These are phyloP conservation scores for Octonoba sinensis DNA, from an alignment of 2,888 invertebrate genomes.

Conservation along the genomic window DNA sequence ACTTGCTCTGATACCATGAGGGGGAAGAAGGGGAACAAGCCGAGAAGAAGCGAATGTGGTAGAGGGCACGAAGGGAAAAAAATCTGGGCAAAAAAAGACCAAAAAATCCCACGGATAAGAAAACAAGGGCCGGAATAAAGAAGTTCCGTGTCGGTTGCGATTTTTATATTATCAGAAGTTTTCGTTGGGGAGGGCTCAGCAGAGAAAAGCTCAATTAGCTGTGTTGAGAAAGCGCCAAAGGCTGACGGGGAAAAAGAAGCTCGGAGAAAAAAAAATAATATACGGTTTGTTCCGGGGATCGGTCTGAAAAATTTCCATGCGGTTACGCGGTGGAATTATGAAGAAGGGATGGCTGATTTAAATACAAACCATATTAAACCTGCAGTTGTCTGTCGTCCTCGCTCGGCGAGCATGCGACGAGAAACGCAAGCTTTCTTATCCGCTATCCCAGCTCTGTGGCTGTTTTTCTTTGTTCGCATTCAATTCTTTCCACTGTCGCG, in stretches of 20 bases:
- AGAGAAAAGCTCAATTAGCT: conserved; percentile 51
- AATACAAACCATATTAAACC: conserved; percentile 61
- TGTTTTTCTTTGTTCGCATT: no score
- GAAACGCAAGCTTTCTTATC: no score
- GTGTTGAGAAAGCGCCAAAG: conserved; percentile 46
- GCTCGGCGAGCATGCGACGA: no score
- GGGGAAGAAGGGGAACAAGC: no score
- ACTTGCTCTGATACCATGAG: conserved; percentile 37
- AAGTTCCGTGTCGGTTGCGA: conserved; percentile 28
- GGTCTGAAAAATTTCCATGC: no score
- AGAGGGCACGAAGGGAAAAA: conserved; percentile 4
- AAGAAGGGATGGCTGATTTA: conserved; percentile 40
- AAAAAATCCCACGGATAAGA: not conserved
- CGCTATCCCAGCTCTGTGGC: no score
- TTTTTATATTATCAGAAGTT: conserved; percentile 28
- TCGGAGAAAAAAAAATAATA: not conserved
- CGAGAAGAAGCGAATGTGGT: not conserved
- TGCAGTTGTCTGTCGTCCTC: conserved; percentile 3
- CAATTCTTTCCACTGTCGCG: no score
- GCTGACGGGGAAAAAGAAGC: conserved; percentile 15
- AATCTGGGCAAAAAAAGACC: conserved; percentile 9
- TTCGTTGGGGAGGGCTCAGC: not conserved
- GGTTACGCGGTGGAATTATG: no score
- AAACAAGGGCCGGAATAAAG: not conserved
- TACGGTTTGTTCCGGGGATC: no score